phyloP scores from a whole-genome alignment of 2,113 vertebrate genomes.

The Amphilophus citrinellus region DNA sequence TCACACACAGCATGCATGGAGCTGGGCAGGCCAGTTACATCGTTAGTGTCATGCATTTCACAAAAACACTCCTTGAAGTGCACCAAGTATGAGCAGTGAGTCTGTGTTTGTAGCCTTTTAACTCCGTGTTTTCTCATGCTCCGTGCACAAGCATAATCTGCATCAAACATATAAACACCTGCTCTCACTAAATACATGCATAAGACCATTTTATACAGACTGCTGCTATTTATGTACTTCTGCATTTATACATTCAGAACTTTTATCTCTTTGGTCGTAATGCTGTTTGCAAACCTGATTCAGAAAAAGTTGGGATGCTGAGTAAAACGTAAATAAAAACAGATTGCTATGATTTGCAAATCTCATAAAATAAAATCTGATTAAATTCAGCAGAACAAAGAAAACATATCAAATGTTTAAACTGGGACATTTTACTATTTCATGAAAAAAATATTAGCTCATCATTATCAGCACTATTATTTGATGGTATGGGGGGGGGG shows the following conservation, averaged over 20 bases:
- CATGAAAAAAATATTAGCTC: background rate
- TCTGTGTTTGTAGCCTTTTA: background rate
- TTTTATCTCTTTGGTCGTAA: background rate
- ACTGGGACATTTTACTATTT: background rate
- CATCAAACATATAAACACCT: background rate
- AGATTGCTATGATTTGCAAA: background rate
- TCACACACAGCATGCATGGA: conserved; percentile 72
- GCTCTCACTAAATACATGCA: background rate
- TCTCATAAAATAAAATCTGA: background rate
- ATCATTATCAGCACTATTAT: background rate
- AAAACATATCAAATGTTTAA: background rate
- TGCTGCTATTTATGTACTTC: background rate
- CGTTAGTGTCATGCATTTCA: conserved; percentile 73
- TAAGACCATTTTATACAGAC: background rate
- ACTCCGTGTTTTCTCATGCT: background rate
- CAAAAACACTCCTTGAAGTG: conserved; percentile 53
- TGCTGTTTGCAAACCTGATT: background rate
- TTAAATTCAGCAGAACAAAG: background rate
- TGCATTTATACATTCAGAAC: background rate
- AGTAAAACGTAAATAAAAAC: background rate
- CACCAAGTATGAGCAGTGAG: background rate
- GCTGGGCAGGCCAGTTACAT: conserved; percentile 63
- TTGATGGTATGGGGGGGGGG: background rate
- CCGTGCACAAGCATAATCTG: background rate
- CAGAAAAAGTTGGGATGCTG: background rate